Evolutionary conservation across 2,888 invertebrate species (phyloP), one percentile per base, ranked within the genome.

Genomic region (Eustalomyia histrio): DNA sequence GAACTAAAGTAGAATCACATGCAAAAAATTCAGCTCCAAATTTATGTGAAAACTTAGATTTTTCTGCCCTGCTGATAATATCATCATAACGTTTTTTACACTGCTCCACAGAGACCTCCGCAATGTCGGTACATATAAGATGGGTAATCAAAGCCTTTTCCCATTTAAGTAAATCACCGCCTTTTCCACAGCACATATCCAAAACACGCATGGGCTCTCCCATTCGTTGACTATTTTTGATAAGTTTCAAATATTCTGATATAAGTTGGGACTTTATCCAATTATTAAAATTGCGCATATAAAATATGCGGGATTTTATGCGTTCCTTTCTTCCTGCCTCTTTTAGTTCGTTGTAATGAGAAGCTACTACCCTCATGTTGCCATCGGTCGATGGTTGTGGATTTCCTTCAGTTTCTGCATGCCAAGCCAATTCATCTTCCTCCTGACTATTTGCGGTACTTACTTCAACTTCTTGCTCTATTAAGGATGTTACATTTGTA

Each of bases 151-250:
- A 91, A 0, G 93, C 95, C 88, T 96, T 97, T 79, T 94, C 94
- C 97, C 99, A 99, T 91, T 99, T 99, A n/a, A 96, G 92, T 43
- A 99, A 92, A 90, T 99, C 99, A 1, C 99, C 99, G 18, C 99
- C 99, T 92, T 99, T 99, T 1, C 99, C 99, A 89, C 98, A 98
- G 86, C 98, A 97, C 92, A 99, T 94, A 90, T 99, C 99, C 68
- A 99, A 91, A 0, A 97, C 96, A 76, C 93, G 92, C 35, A 96
- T 85, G 0, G 93, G 92, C 69, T 93, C 92, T n/a, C 94, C 94
- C 83, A 94, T 92, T 82, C 93, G 93, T 86, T 93, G 94, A 4
- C 87, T 91, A 83, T 93, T 92, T 86, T 93, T 94, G 58, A 94
- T 92, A 89, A 93, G 94, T 83, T 91, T 93, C 86, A 94, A 91